Percentiles rank a stretch among this genome's conserved stretches.
Evolutionary conservation across 2,113 vertebrate genomes (phyloP).

Genomic region (Crocuta crocuta): DNA sequence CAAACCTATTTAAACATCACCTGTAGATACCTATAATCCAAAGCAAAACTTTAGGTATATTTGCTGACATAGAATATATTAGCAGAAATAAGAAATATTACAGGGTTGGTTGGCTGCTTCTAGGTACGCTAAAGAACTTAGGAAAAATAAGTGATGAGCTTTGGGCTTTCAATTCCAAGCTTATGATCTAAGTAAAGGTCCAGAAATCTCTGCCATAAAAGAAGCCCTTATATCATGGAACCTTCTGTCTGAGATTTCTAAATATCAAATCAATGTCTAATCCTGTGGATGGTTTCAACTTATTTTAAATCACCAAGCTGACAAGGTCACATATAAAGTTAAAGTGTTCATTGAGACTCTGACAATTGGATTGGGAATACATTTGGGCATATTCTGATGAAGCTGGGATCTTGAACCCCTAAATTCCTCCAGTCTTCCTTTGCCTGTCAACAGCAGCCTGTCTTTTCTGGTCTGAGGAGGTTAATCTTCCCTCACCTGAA

Average conservation of each 20-base stretch:
- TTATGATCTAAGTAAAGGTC: neutral
- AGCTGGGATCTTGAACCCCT: neutral
- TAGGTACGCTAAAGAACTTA: neutral
- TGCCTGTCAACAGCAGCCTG: neutral
- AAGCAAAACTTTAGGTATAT: neutral
- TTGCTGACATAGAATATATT: neutral
- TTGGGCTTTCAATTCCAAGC: neutral
- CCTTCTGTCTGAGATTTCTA: neutral
- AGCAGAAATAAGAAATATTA: neutral
- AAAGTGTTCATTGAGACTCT: neutral
- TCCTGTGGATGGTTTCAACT: neutral
- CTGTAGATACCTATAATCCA: neutral
- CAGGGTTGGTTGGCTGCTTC: neutral
- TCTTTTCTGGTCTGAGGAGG: neutral
- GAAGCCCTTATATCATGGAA: neutral
- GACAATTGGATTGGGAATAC: neutral
- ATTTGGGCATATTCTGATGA: neutral
- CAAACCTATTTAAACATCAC: neutral
- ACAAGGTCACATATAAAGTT: neutral
- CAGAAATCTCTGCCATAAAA: neutral
- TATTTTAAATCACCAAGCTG: neutral
- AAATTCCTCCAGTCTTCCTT: neutral
- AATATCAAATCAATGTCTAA: neutral
- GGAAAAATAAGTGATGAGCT: neutral
- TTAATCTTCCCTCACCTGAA: neutral